Conservation (phyloP, 2,888 invertebrate genomes). For the Drosophila kuntzei region DNA sequence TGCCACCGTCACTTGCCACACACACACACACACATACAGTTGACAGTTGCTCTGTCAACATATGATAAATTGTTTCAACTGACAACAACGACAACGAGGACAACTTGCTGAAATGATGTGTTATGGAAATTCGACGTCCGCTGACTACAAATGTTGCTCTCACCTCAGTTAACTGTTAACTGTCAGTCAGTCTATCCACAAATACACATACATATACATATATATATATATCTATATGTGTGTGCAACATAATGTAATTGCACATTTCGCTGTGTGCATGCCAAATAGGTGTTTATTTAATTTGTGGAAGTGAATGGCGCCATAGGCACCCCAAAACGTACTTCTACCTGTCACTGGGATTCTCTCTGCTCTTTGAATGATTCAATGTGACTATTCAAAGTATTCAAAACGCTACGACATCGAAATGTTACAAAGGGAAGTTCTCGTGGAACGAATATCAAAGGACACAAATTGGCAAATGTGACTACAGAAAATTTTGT, state of each 20-base stretch:
- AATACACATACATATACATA: conserved; percentile 4
- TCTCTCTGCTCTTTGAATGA: conserved; percentile 1
- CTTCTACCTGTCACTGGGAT: conserved; percentile 4
- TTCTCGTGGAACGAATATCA: neutral
- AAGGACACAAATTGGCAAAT: neutral
- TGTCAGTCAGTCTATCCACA: conserved; percentile 2
- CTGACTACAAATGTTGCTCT: conserved; percentile 39
- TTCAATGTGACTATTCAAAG: conserved; percentile 12
- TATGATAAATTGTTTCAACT: conserved; percentile 70
- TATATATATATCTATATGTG: neutral
- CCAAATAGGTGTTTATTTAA: conserved; percentile 76
- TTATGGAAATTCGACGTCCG: conserved; percentile 63
- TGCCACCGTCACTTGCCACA: neutral
- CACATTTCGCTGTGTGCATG: conserved; percentile 67
- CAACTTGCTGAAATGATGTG: conserved; percentile 57
- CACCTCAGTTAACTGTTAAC: conserved; percentile 20
- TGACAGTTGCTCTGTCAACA: conserved; percentile 64
- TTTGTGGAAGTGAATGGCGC: conserved; percentile 59
- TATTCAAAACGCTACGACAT: neutral
- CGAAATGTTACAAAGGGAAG: neutral
- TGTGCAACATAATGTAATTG: conserved; percentile 67
- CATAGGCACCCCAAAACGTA: conserved; percentile 20
- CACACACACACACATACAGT: conserved; percentile 2
- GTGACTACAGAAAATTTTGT: neutral
- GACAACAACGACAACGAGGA: conserved; percentile 42